Percentiles rank a stretch among this genome's conserved stretches.
Conservation (phyloP, 2,797 vertebrate genomes). For the Rousettus madagascariensis region DNA sequence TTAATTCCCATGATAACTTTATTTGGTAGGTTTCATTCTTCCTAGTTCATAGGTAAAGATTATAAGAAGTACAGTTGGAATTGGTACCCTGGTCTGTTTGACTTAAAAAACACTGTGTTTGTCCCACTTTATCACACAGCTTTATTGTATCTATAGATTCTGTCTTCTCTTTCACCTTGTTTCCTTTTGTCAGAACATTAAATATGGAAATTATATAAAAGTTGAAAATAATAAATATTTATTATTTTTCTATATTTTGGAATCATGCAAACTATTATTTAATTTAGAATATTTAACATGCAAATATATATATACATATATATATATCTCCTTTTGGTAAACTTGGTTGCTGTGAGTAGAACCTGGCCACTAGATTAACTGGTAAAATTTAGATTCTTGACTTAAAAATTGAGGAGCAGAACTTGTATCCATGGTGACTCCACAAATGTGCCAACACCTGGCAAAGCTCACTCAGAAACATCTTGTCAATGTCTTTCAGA, state of each 20-base stretch:
- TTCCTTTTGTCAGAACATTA: background rate
- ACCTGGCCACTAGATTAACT: background rate
- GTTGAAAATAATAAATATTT: background rate
- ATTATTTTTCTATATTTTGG: background rate
- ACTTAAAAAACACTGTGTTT: background rate
- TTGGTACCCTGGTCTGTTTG: background rate
- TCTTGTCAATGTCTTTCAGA: constrained; percentile 68
- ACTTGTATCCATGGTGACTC: constrained; percentile 74
- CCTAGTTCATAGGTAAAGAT: background rate
- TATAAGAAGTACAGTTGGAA: background rate
- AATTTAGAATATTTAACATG: background rate
- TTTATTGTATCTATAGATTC: background rate
- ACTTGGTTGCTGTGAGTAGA: background rate
- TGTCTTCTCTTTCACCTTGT: background rate
- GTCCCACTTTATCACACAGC: background rate
- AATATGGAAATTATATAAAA: background rate
- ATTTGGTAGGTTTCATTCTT: background rate
- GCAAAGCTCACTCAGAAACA: constrained; percentile 67
- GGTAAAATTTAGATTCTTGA: constrained; percentile 60
- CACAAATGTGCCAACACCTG: constrained; percentile 54
- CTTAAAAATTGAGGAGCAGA: constrained; percentile 61
- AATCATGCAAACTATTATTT: background rate
- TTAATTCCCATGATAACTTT: background rate
- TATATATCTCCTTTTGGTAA: background rate
- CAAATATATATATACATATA: background rate